These are phyloP conservation scores for Phoebastria nigripes DNA, from an alignment of 2,797 vertebrate genomes.

Conservation along the genomic window DNA sequence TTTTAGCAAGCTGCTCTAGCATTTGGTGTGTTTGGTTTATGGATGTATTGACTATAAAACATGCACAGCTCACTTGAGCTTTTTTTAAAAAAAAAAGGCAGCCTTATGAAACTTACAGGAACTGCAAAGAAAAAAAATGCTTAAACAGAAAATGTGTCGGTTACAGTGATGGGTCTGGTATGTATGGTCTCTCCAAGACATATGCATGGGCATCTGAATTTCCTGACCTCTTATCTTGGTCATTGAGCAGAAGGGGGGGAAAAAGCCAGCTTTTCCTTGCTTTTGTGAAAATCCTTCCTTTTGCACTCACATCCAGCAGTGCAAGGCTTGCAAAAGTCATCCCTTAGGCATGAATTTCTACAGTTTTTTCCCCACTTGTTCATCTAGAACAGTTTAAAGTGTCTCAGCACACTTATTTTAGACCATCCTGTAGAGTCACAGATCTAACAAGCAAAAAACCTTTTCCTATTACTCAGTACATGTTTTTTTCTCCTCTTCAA, in stretches of 20 bases:
- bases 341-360: not conserved
- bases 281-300: not conserved
- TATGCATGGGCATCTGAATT: not conserved
- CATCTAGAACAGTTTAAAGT: not conserved
- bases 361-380: not conserved
- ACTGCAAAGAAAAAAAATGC: not conserved
- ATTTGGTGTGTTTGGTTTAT: constrained; percentile 26
- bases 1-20: constrained; percentile 21
- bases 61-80: not conserved
- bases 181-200: not conserved
- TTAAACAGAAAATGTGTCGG: not conserved
- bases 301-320: not conserved
- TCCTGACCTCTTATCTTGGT: not conserved
- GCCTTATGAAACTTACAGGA: not conserved
- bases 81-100: not conserved
- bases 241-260: not conserved
- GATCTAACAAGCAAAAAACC: not conserved
- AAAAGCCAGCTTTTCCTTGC: not conserved
- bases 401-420: not conserved
- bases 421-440: not conserved
- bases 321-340: not conserved
- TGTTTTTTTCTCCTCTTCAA: not conserved
- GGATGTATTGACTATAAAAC: not conserved
- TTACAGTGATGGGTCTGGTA: not conserved
- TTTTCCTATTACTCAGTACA: not conserved